Conservation (phyloP, 2,888 invertebrate species). For the Pollenia labialis region DNA sequence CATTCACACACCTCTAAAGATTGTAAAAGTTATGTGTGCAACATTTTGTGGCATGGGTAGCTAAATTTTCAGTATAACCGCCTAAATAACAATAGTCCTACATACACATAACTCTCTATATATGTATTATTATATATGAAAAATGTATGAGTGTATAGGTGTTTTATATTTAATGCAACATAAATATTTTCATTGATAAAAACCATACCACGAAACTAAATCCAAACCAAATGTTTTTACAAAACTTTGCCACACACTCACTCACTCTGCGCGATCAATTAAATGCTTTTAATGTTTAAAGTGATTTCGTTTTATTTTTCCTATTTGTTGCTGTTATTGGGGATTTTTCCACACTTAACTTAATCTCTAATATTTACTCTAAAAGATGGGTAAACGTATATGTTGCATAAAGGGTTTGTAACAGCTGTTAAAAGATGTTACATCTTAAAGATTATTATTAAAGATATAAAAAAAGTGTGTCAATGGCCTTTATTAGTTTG, state of each 20-base stretch:
- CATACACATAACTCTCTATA: not conserved
- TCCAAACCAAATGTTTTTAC: conserved; percentile 46
- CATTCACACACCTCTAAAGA: not conserved
- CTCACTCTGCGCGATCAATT: conserved; percentile 1
- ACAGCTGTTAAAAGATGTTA: conserved; percentile 29
- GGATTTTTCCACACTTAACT: conserved; percentile 29
- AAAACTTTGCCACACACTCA: conserved; percentile 15
- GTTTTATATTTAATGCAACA: conserved; percentile 48
- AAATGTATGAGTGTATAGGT: not conserved
- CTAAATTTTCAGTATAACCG: conserved; percentile 44
- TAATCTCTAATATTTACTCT: conserved; percentile 5
- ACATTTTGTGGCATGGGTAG: conserved; percentile 42
- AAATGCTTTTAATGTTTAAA: conserved; percentile 12
- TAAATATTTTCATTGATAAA: conserved; percentile 71
- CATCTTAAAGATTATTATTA: not conserved
- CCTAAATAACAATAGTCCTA: conserved; percentile 12
- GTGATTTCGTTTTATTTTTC: conserved; percentile 15
- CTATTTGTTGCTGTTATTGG: not conserved
- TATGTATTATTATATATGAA: not conserved
- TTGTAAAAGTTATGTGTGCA: conserved; percentile 12
- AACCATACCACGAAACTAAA: conserved; percentile 46
- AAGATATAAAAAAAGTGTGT: conserved; percentile 9
- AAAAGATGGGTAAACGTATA: not conserved
- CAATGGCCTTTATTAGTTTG: not conserved
- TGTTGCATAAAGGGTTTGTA: not conserved